These are phyloP conservation scores for Zalophus californianus DNA, from an alignment of 2,797 vertebrate genomes.

Conservation along the genomic window DNA sequence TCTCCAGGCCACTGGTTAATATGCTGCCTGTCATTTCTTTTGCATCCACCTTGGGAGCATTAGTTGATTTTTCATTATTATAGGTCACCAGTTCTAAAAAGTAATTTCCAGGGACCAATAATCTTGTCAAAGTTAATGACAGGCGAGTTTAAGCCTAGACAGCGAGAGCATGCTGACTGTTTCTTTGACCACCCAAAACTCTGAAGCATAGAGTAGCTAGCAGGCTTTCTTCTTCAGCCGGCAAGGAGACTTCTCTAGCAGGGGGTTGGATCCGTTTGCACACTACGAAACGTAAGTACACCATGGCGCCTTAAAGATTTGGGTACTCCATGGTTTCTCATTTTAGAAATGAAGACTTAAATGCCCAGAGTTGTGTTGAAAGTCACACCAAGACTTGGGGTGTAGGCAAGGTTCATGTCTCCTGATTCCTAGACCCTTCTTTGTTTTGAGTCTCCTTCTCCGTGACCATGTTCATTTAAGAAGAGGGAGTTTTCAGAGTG, in stretches of 20 bases:
- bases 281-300: background rate
- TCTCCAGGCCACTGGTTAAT: background rate
- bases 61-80: conserved; percentile 30
- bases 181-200: background rate
- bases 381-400: background rate
- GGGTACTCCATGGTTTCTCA: background rate
- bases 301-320: background rate
- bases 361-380: conserved; percentile 3
- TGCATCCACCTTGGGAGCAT: background rate
- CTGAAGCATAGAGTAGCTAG: background rate
- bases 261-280: background rate
- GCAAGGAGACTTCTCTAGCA: background rate
- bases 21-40: background rate
- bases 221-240: background rate
- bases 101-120: conserved; percentile 28
- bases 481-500: background rate
- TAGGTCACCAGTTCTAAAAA: background rate
- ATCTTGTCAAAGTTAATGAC: conserved; percentile 31
- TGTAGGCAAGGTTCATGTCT: background rate
- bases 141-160: conserved; percentile 1
- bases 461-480: background rate
- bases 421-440: background rate
- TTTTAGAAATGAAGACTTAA: conserved; percentile 10
- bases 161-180: background rate
- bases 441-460: background rate